Base-by-base conservation (phyloP, 2,797 vertebrate species). In the Amniataba percoides region DNA sequence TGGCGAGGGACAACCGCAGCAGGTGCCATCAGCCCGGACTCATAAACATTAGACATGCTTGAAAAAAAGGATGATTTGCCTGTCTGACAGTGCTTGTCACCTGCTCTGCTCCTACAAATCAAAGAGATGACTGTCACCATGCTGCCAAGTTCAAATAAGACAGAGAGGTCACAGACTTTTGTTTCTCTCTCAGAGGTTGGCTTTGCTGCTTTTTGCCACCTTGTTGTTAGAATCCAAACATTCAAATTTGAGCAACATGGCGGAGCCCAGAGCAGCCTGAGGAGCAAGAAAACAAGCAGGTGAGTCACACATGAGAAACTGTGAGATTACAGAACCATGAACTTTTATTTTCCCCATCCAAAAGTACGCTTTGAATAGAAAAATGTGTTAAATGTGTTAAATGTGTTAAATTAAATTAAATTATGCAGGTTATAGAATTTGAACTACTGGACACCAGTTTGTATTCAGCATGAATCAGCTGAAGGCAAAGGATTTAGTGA, bases 21-120 rank as follows among this genome's bases (percentile, higher is more conserved):
- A 73, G 75, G 65, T 55, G 31, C 58, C 19, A 59, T 65, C 43
- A 34, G 61, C 21, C 11, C 0, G 16, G 23, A 58, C 58, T 12
- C 74, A 80, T 74, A 72, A 79, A 82, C 72, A 57, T 74, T 74
- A 64, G 63, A 80, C 62, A 67, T 68, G 75, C 70, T 71, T 80
- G 69, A 64, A 73, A 66, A 71, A 70, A 31, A 3, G 21, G 27
- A 73, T 56, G 64, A 69, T 80, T 40, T 51, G 23, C 55, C 14
- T 80, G 52, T 74, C 74, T 71, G 63, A 74, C 74, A 81, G 45
- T 52, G 11, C 42, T 23, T 36, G 39, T 66, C 74, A 36, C 53
- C 40, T 18, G 7, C 56, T 27, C n/a, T 40, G 27, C 60, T 43
- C 36, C 64, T 45, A 31, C 39, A 46, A 67, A 71, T 43, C n/a